These are phyloP conservation scores for Romanogobio albipinnatus DNA, from an alignment of 2,113 vertebrate genomes.

Conservation along the genomic window DNA sequence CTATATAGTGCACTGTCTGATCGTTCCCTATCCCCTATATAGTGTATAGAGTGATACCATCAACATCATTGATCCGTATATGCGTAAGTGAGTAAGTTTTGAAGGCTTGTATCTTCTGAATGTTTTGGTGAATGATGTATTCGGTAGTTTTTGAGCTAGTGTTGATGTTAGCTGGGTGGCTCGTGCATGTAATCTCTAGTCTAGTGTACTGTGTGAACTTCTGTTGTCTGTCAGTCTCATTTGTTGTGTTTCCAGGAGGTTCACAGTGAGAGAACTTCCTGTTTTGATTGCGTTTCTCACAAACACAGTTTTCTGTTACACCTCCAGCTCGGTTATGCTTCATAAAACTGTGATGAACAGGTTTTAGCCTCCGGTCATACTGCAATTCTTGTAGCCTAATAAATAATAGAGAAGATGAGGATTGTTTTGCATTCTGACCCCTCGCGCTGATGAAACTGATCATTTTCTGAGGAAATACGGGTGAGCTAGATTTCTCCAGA, in stretches of 20 bases:
- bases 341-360: slow-evolving; percentile 5
- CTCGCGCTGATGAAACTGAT: neutral
- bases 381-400: neutral
- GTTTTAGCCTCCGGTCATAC: neutral
- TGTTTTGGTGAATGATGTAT: too few relatives aligned
- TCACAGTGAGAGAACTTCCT: neutral
- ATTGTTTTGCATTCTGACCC: neutral
- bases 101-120: too few relatives aligned
- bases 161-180: too few relatives aligned
- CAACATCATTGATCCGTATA: too few relatives aligned
- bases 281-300: slow-evolving; percentile 13
- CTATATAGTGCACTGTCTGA: too few relatives aligned
- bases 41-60: too few relatives aligned
- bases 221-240: neutral
- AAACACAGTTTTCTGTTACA: slow-evolving; percentile 21
- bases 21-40: too few relatives aligned
- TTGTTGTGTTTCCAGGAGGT: neutral
- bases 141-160: too few relatives aligned
- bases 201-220: neutral
- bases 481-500: neutral
- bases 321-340: neutral
- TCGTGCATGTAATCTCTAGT: too few relatives aligned
- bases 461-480: neutral
- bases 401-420: slow-evolving; percentile 5
- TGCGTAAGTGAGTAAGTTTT: too few relatives aligned